Evolutionary conservation across 2,113 vertebrate genomes (phyloP).

Genomic region (Zeus faber): DNA sequence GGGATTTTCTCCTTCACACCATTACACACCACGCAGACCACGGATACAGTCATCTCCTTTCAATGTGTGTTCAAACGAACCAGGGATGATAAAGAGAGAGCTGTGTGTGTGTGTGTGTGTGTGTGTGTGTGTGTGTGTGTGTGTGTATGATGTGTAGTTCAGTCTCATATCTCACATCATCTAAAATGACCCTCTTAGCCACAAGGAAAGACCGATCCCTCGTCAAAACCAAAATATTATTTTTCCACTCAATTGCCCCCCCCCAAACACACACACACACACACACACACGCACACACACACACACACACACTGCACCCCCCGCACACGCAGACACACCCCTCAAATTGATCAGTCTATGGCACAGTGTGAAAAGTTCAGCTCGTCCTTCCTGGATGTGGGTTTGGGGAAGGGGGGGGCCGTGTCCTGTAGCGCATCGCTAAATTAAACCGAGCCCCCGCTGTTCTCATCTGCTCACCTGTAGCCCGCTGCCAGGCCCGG

Average conservation of each 20-base stretch:
- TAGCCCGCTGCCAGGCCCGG: constrained; percentile 72
- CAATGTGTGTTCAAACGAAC: constrained; percentile 26
- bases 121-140: neutral
- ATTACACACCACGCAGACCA: constrained; percentile 24
- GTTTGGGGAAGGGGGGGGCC: constrained; percentile 28
- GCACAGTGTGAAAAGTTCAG: constrained; percentile 71
- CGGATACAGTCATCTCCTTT: constrained; percentile 39
- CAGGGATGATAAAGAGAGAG: neutral
- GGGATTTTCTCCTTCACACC: constrained; percentile 67
- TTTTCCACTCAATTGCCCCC: constrained; percentile 18
- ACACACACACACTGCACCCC: neutral
- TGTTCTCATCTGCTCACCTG: constrained; percentile 75
- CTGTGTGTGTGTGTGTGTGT: too few relatives aligned
- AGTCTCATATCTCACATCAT: too few relatives aligned
- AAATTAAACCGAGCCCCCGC: constrained; percentile 71
- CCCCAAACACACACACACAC: neutral
- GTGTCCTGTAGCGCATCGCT: constrained; percentile 66
- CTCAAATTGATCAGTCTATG: constrained; percentile 43
- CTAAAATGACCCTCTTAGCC: too few relatives aligned
- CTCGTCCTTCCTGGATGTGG: constrained; percentile 61
- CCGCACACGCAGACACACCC: too few relatives aligned
- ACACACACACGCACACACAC: neutral
- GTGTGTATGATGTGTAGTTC: too few relatives aligned
- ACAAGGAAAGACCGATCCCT: constrained; percentile 21
- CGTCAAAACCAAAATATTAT: constrained; percentile 26